Evolutionary conservation across 2,113 vertebrate species (phyloP).

Genomic region (Xenopus laevis): DNA sequence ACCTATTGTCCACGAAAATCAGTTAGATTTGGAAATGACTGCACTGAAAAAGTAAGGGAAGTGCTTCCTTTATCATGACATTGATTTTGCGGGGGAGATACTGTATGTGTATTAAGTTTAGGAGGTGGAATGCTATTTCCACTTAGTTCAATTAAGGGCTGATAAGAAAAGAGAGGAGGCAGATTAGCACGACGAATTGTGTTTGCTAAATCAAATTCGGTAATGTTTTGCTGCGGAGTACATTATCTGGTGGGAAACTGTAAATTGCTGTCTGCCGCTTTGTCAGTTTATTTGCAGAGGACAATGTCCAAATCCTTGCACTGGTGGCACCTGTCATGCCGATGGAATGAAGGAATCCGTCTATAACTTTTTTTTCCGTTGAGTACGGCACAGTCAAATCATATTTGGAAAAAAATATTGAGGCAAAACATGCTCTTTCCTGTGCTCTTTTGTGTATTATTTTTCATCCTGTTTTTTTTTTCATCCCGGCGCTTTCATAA

Average conservation of each 20-base stretch:
- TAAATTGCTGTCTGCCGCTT: neutral
- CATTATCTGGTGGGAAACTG: slow-evolving; percentile 2
- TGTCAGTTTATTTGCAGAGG: neutral
- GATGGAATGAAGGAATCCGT: neutral
- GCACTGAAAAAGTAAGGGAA: neutral
- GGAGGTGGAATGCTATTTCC: slow-evolving; percentile 24
- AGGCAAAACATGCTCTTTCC: too few species aligned
- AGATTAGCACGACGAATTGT: slow-evolving; percentile 29
- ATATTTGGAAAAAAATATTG: too few species aligned
- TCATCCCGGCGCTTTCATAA: neutral
- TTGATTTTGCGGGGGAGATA: slow-evolving; percentile 38
- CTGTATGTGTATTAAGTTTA: slow-evolving; percentile 30
- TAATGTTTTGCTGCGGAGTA: slow-evolving; percentile 7
- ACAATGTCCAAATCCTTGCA: neutral
- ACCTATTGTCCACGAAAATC: slow-evolving; percentile 28
- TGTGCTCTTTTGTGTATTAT: neutral
- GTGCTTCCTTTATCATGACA: slow-evolving; percentile 23
- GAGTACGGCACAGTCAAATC: too few species aligned
- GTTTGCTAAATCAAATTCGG: slow-evolving; percentile 31
- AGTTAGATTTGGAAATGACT: slow-evolving; percentile 5
- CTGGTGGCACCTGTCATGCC: neutral
- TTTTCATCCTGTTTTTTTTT: neutral
- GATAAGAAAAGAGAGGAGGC: slow-evolving; percentile 29
- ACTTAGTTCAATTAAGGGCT: slow-evolving; percentile 33
- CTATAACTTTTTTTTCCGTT: neutral